phyloP scores from a whole-genome alignment of 2,113 vertebrate species.

The Daphoenositta chrysoptera region DNA sequence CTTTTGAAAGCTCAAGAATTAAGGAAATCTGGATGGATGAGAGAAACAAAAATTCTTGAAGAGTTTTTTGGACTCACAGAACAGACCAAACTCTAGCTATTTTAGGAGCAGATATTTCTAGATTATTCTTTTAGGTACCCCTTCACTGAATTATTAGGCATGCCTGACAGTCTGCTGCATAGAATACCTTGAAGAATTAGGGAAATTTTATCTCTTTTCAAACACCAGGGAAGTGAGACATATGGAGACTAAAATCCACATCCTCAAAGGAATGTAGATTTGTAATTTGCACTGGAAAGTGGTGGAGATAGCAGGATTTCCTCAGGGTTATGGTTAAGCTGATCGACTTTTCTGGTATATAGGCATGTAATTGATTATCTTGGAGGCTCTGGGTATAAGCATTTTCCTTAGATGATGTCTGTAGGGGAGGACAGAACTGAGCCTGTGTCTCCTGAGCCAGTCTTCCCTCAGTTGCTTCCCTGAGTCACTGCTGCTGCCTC shows the following conservation, averaged over 20 bases:
- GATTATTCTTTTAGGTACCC: not conserved
- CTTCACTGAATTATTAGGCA: not conserved
- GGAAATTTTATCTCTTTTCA: not conserved
- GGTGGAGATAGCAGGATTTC: conserved; percentile 25
- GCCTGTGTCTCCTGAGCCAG: not conserved
- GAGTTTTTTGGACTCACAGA: not conserved
- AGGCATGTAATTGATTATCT: conserved; percentile 41
- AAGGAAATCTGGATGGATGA: not conserved
- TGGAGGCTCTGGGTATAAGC: not conserved
- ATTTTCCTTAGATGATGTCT: not conserved
- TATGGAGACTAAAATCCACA: not conserved
- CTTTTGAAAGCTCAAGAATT: not conserved
- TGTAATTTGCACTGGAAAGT: conserved; percentile 23
- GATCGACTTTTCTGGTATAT: conserved; percentile 48
- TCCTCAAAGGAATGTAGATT: conserved; percentile 32
- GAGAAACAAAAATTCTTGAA: not conserved
- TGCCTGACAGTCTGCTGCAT: not conserved
- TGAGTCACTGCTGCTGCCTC: not conserved
- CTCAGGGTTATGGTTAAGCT: conserved; percentile 31
- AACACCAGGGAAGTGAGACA: not conserved
- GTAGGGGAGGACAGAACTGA: not conserved
- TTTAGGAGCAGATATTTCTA: not conserved
- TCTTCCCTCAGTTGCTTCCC: not conserved
- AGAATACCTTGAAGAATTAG: not conserved
- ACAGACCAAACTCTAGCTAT: not conserved